phyloP scores from a whole-genome alignment of 35 echinoderm and acorn worm genomes.

The Ptychodera flava region DNA sequence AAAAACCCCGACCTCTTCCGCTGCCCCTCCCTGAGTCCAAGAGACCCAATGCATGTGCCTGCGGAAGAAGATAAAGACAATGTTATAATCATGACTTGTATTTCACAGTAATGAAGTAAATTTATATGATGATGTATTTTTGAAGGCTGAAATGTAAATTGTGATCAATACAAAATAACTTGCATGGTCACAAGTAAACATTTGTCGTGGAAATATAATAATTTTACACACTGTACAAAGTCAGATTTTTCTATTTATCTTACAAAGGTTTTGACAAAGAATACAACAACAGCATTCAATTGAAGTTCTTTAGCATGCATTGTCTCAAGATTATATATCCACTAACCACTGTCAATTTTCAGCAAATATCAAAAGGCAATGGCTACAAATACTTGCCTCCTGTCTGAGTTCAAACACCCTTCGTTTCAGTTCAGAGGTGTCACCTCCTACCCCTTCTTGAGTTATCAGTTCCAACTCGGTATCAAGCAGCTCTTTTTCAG shows the following conservation, averaged over 20 bases:
- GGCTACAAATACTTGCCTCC: conserved; percentile 65
- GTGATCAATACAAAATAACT: neutral
- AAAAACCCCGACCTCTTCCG: conserved; percentile 28
- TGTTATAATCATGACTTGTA: neutral
- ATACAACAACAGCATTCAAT: too few relatives aligned
- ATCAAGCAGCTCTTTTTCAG: conserved; percentile 87
- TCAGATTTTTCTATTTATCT: neutral
- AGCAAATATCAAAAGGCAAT: too few relatives aligned
- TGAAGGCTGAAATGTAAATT: neutral
- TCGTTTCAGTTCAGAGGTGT: conserved; percentile 66
- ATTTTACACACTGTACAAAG: neutral
- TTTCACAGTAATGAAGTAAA: neutral
- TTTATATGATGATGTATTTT: neutral
- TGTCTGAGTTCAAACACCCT: conserved; percentile 60
- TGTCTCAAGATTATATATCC: too few relatives aligned
- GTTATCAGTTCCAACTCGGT: conserved; percentile 95
- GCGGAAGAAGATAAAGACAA: neutral
- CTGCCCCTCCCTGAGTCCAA: conserved; percentile 45
- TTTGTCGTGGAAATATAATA: neutral
- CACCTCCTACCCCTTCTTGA: conserved; percentile 72
- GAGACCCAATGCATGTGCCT: conserved; percentile 67
- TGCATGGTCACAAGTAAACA: neutral
- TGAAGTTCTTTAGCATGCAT: neutral
- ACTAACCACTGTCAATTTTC: too few relatives aligned
- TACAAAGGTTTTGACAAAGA: too few relatives aligned